Evolutionary conservation across 2,113 vertebrate genomes (phyloP).

Genomic region (Caloenas nicobarica): DNA sequence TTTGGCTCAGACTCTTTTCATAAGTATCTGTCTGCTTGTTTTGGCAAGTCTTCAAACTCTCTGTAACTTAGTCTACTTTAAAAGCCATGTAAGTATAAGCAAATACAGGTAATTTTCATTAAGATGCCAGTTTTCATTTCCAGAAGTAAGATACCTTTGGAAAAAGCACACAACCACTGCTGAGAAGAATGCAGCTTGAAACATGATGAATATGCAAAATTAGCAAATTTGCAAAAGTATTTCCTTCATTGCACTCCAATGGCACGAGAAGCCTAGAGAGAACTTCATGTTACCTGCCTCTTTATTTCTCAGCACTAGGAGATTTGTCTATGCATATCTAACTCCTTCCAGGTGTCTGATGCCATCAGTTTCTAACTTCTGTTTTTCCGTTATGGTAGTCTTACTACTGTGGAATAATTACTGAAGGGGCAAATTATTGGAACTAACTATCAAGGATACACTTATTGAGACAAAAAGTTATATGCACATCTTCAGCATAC

Average conservation of each 20-base stretch:
- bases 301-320: neutral
- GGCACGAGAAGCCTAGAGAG: neutral
- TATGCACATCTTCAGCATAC: too few relatives aligned
- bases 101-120: neutral
- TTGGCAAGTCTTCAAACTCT: neutral
- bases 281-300: neutral
- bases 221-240: neutral
- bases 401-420: neutral
- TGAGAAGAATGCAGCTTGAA: neutral
- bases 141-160: neutral
- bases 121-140: neutral
- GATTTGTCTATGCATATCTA: neutral
- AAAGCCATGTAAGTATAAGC: neutral
- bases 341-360: neutral
- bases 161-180: neutral
- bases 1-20: neutral
- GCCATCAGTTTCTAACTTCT: neutral
- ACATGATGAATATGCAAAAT: neutral
- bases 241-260: neutral
- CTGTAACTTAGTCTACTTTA: neutral
- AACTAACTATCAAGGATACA: too few relatives aligned
- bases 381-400: neutral
- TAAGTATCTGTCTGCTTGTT: neutral
- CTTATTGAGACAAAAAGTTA: too few relatives aligned
- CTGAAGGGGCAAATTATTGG: too few relatives aligned